phyloP scores from a whole-genome alignment of 2,797 vertebrate genomes.

The Mionectes olivaceus region DNA sequence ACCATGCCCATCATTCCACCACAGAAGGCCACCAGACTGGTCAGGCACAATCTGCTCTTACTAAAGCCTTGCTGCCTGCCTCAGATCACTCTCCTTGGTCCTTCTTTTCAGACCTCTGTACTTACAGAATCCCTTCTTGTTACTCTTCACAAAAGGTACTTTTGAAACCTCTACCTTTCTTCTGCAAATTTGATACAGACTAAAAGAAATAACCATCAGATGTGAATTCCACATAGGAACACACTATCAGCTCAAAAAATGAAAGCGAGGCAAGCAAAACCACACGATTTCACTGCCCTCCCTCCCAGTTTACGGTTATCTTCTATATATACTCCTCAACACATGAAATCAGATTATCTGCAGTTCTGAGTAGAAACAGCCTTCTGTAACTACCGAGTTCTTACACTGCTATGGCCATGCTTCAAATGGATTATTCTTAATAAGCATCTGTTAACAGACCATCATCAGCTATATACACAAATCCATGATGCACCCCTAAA shows the following conservation, averaged over 20 bases:
- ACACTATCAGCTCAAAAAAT: not conserved
- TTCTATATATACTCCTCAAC: not conserved
- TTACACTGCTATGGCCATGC: not conserved
- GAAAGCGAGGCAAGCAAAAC: not conserved
- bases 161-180: not conserved
- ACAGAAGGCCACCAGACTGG: not conserved
- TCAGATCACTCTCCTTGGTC: no score
- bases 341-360: not conserved
- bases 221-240: not conserved
- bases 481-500: not conserved
- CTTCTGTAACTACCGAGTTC: not conserved
- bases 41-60: not conserved
- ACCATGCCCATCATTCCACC: not conserved
- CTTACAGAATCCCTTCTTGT: not conserved
- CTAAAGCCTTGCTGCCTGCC: not conserved
- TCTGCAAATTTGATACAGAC: not conserved
- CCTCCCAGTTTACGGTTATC: not conserved
- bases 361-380: not conserved
- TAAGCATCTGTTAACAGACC: not conserved
- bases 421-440: not conserved
- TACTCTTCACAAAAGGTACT: not conserved
- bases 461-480: not conserved
- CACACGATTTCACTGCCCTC: fast-evolving
- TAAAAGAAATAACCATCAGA: not conserved
- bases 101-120: not conserved